Conservation (phyloP, 2,113 vertebrate genomes). For the Siniperca chuatsi region DNA sequence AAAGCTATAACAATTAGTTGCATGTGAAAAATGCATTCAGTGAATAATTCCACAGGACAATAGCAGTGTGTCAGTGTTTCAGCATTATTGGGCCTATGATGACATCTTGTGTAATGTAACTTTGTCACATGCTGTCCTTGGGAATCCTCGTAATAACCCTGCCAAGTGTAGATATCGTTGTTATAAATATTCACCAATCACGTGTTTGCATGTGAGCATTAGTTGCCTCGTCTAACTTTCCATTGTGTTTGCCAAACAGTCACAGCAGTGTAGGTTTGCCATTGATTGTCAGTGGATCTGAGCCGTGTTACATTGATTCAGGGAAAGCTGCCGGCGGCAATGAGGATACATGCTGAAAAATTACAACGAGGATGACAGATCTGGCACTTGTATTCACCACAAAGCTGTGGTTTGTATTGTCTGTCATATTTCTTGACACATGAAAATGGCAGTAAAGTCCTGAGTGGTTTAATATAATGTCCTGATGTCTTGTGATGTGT, state of each 20-base stretch:
- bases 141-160: constrained; percentile 18
- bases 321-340: constrained; percentile 65
- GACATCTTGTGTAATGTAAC: constrained; percentile 23
- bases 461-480: constrained; percentile 7
- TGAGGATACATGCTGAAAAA: constrained; percentile 16
- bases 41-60: not conserved
- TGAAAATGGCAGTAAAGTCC: not conserved
- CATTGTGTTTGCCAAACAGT: constrained; percentile 62
- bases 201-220: constrained; percentile 19
- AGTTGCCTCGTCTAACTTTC: constrained; percentile 60
- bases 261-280: constrained; percentile 20
- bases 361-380: not conserved
- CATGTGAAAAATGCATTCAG: not conserved
- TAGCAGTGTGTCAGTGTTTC: not conserved
- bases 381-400: not conserved
- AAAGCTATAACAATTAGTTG: not conserved
- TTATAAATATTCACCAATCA: constrained; percentile 34
- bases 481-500: constrained; percentile 13
- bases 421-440: not conserved
- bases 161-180: not conserved
- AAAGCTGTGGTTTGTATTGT: constrained; percentile 13
- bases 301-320: constrained; percentile 68
- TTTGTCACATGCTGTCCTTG: constrained; percentile 36
- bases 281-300: constrained; percentile 70
- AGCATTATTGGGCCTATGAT: not conserved